These are phyloP conservation scores for Latrodectus elegans DNA, from an alignment of 2,888 invertebrate species.

Conservation along the genomic window DNA sequence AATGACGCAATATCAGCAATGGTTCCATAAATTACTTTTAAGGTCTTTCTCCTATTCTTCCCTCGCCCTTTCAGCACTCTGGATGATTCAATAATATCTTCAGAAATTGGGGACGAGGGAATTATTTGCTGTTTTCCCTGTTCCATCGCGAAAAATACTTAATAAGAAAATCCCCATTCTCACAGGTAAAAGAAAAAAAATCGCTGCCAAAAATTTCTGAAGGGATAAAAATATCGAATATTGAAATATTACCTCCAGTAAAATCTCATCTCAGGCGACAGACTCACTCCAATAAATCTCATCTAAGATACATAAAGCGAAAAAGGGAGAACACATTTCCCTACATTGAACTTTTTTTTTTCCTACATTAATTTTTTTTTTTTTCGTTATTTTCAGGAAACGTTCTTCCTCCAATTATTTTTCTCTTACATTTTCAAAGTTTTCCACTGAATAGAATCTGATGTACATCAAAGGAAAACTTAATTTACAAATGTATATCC, in stretches of 20 bases:
- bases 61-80: slow-evolving; percentile 14
- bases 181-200: background rate
- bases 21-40: slow-evolving; percentile 31
- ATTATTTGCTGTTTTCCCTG: slow-evolving; percentile 7
- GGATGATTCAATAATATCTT: slow-evolving; percentile 30
- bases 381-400: slow-evolving; percentile 9
- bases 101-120: slow-evolving; percentile 27
- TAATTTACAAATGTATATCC: no score
- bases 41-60: background rate
- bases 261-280: slow-evolving; percentile 57
- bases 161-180: slow-evolving; percentile 7
- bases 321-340: slow-evolving; percentile 24
- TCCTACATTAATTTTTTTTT: background rate
- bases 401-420: slow-evolving; percentile 52
- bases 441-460: no score
- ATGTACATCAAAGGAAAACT: no score
- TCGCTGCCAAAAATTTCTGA: background rate
- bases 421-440: background rate
- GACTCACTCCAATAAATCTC: slow-evolving; percentile 55
- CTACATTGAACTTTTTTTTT: slow-evolving; percentile 2
- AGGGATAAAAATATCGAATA: slow-evolving; percentile 41
- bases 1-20: slow-evolving; percentile 18
- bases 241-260: slow-evolving; percentile 62
- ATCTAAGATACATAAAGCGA: slow-evolving; percentile 52
- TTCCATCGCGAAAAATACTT: background rate